A percentile compares a stretch with the other conserved stretches of the same genome.
Conservation (phyloP, 2,113 vertebrate species). For the Pao palembangensis region DNA sequence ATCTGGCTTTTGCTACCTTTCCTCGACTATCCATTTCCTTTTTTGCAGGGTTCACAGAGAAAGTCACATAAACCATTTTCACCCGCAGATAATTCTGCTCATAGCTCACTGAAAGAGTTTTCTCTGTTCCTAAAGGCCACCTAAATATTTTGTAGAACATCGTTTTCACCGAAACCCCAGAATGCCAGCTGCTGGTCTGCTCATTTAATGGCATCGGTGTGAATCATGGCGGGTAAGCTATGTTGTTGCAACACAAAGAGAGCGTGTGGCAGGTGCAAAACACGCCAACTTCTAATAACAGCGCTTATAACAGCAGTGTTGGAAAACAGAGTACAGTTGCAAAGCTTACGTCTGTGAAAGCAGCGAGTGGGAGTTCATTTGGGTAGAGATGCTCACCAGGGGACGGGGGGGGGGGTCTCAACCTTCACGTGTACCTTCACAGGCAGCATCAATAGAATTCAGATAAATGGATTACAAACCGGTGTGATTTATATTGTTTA, state of each 20-base stretch:
- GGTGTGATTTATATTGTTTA: constrained; percentile 5
- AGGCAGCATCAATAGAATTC: constrained; percentile 1
- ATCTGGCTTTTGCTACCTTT: too few relatives aligned
- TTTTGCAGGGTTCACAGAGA: not conserved
- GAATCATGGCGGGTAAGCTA: not conserved
- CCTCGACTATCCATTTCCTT: not conserved
- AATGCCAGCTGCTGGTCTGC: constrained; percentile 1
- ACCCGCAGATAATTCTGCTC: not conserved
- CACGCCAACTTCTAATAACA: constrained; percentile 3
- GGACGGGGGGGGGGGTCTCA: not conserved
- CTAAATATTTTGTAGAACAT: constrained; percentile 3
- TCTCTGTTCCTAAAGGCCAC: not conserved
- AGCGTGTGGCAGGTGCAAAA: constrained; percentile 3
- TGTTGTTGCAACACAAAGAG: constrained; percentile 4
- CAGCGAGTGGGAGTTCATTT: constrained; percentile 8
- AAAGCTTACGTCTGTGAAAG: constrained; percentile 13
- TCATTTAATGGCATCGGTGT: constrained; percentile 10
- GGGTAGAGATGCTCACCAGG: not conserved
- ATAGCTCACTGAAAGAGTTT: constrained; percentile 1
- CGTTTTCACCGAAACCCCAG: constrained; percentile 13
- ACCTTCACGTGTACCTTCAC: not conserved
- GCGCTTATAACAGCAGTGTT: not conserved
- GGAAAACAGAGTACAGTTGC: not conserved
- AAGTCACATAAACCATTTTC: not conserved
- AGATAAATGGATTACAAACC: constrained; percentile 12